A percentile compares a stretch with the other conserved stretches of the same genome.
These are phyloP conservation scores for Crotalus horridus DNA, from an alignment of 2,113 vertebrate species.

Conservation along the genomic window DNA sequence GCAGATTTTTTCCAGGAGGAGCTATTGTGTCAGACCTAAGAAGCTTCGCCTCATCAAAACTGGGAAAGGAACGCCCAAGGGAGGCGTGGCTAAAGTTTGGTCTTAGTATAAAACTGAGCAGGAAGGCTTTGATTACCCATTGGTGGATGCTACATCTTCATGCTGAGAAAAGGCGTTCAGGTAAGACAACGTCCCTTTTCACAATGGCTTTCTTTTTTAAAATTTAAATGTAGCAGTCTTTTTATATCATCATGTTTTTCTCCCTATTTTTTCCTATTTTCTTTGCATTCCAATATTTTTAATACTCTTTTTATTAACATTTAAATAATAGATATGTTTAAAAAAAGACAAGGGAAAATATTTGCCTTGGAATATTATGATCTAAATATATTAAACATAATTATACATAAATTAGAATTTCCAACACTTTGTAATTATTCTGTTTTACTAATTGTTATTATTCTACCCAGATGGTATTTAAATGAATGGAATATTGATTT, in stretches of 20 bases:
- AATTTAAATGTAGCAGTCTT: not conserved
- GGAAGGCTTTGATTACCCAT: too few relatives aligned
- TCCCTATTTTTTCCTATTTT: not conserved
- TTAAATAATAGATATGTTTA: not conserved
- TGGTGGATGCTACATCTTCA: too few relatives aligned
- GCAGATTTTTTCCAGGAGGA: too few relatives aligned
- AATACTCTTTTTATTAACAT: not conserved
- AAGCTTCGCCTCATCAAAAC: too few relatives aligned
- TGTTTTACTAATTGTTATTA: not conserved
- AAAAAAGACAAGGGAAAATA: not conserved
- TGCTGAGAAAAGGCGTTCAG: too few relatives aligned
- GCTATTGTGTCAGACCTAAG: too few relatives aligned
- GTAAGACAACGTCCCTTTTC: not conserved
- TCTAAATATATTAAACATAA: conserved; percentile 14
- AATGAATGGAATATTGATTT: not conserved
- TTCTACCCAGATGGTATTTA: not conserved
- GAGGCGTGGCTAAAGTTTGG: too few relatives aligned
- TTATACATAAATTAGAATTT: conserved; percentile 22
- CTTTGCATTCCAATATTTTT: not conserved
- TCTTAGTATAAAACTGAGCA: too few relatives aligned
- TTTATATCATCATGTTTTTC: not conserved
- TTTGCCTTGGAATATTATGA: not conserved
- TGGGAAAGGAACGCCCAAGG: too few relatives aligned
- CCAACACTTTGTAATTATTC: not conserved
- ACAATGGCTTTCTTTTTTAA: not conserved